Evolutionary conservation across 2,113 vertebrate species (phyloP).

Genomic region (Leptodactylus fuscus): DNA sequence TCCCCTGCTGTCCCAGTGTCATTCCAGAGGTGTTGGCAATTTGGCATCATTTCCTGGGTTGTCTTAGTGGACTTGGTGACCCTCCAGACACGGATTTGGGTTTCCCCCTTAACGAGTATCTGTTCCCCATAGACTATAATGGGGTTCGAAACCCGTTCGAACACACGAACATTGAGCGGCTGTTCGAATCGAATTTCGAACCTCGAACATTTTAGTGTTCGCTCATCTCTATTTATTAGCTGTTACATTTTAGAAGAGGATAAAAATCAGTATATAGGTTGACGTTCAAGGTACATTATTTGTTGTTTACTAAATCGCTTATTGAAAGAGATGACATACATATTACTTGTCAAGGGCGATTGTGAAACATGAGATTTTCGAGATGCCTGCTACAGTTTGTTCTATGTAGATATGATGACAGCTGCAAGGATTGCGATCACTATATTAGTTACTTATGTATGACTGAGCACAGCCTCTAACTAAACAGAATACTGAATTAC

Average conservation of each 20-base stretch:
- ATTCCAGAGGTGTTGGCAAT: too few relatives aligned
- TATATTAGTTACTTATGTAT: slow-evolving; percentile 59
- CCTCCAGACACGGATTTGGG: too few relatives aligned
- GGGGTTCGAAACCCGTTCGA: too few relatives aligned
- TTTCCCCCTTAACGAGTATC: too few relatives aligned
- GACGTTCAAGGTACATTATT: not conserved
- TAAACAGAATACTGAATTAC: slow-evolving; percentile 40
- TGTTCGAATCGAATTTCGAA: too few relatives aligned
- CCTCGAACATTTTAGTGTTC: too few relatives aligned
- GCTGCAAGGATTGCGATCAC: slow-evolving; percentile 7
- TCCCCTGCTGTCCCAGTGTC: too few relatives aligned
- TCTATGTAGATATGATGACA: slow-evolving; percentile 45
- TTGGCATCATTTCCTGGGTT: too few relatives aligned
- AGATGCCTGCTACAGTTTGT: slow-evolving; percentile 24
- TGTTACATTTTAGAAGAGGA: not conserved
- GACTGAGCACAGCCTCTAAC: slow-evolving; percentile 9
- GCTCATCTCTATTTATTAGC: too few relatives aligned
- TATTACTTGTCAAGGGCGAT: slow-evolving; percentile 61
- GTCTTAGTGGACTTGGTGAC: too few relatives aligned
- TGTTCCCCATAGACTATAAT: too few relatives aligned
- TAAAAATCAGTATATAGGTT: not conserved
- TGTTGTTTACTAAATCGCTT: slow-evolving; percentile 36
- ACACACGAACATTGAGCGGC: too few relatives aligned
- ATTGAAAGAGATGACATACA: slow-evolving; percentile 42
- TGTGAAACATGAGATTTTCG: slow-evolving; percentile 53